Base-by-base conservation (phyloP, 2,113 vertebrate species). In the Hypocryptadius cinnamomeus region DNA sequence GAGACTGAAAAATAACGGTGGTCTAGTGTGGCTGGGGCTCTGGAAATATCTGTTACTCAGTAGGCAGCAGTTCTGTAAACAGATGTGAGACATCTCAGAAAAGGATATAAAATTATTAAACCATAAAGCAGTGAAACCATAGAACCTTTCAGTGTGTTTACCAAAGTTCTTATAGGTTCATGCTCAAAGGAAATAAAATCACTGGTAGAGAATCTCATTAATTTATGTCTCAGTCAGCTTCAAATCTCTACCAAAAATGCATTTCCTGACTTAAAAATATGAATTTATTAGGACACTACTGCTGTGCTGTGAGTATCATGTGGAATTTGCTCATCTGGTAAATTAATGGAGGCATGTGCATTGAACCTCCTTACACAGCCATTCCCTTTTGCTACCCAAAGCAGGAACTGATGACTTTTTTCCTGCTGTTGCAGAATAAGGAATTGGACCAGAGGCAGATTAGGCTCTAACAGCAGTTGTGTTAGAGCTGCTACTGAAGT, bases 1-100 rank as follows among this genome's bases (percentile, higher is more conserved):
- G 84, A 94, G 79, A 37, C 70, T 91, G 84, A 94, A 93, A 89
- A 95, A 85, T 91, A 90, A 87, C 86, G 82, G 89, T 76, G 70
- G 54, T 89, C 5, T 22, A 79, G 71, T 53, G 73, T 91, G 84
- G 78, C 70, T 50, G 30, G 53, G 42, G 24, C 89, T 87, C 69
- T 76, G 70, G 78, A 93, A 92, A 87, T 87, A 70, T 53, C 87
- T 66, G n/a, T 87, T 80, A 87, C 59, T 95, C 66, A 44, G 61
- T 61, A 78, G 68, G 69, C 77, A 91, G 81, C 33, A 79, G 77
- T 81, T 95, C 59, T 92, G 92, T 83, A 93, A 92, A 85, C 39
- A 86, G 85, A 82, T 66, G 71, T 0, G 6, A 87, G 68, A 57
- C 70, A 31, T 89, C 45, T 92, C 74, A 25, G 78, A 40, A 72